These are phyloP conservation scores for Acanthornis magna DNA, from an alignment of 2,797 vertebrate genomes.

Conservation along the genomic window DNA sequence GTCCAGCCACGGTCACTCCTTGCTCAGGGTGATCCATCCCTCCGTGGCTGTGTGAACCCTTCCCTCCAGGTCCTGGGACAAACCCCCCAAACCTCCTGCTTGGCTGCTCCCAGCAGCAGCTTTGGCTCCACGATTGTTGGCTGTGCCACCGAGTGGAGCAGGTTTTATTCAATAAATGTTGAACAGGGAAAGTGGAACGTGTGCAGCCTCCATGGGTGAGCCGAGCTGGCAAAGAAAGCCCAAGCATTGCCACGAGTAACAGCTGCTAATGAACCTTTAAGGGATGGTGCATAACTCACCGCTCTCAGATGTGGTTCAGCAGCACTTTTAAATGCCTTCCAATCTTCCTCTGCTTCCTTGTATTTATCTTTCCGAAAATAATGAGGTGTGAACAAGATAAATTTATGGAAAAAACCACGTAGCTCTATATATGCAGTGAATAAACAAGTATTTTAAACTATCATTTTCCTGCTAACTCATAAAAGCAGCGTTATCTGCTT, in stretches of 20 bases:
- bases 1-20: accelerated
- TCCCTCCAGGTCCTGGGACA: accelerated
- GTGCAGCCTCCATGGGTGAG: accelerated
- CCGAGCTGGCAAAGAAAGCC: not conserved
- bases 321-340: not conserved
- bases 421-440: not conserved
- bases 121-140: accelerated
- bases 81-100: accelerated
- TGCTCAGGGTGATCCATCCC: accelerated
- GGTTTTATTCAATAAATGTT: not conserved
- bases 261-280: not conserved
- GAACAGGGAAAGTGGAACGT: not conserved
- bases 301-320: not conserved
- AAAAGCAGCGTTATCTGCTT: not conserved
- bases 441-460: not conserved
- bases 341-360: not conserved
- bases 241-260: accelerated
- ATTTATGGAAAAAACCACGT: accelerated
- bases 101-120: not conserved
- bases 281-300: accelerated
- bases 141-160: accelerated
- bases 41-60: accelerated
- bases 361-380: not conserved
- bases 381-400: not conserved
- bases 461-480: not conserved